Percentiles rank a stretch among this genome's conserved stretches.
These are phyloP conservation scores for Sinhomidia bicolor DNA, from an alignment of 2,888 invertebrate species.

Conservation along the genomic window DNA sequence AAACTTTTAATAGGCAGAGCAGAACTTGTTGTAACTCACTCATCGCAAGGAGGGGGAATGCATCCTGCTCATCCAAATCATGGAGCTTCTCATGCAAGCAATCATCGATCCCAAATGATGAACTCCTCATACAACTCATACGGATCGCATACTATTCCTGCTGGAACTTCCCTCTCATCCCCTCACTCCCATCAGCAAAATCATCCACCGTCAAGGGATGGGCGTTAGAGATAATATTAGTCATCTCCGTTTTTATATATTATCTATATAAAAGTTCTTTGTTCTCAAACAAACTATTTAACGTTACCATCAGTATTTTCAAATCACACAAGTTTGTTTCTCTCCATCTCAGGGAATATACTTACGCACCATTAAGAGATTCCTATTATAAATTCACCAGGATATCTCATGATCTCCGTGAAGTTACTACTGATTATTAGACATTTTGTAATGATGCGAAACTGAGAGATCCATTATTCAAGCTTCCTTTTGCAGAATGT, in stretches of 20 bases:
- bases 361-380: neutral
- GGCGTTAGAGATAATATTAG: conserved; percentile 27
- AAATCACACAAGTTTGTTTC: conserved; percentile 30
- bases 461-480: conserved; percentile 35
- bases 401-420: conserved; percentile 36
- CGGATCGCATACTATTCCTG: conserved; percentile 62
- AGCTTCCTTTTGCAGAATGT: conserved; percentile 16
- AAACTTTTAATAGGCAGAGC: no score
- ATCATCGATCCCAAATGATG: conserved; percentile 67
- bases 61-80: conserved; percentile 66
- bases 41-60: conserved; percentile 62
- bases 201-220: conserved; percentile 65
- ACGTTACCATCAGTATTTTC: conserved; percentile 67
- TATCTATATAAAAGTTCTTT: conserved; percentile 8
- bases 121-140: conserved; percentile 64
- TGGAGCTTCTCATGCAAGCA: conserved; percentile 55
- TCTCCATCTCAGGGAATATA: conserved; percentile 37
- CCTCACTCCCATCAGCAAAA: conserved; percentile 64
- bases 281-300: conserved; percentile 13
- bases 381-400: neutral
- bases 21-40: conserved; percentile 67
- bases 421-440: conserved; percentile 23
- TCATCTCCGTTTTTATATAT: neutral
- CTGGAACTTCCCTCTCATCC: conserved; percentile 67
- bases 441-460: neutral